Evolutionary conservation across 1,140 invertebrate species (phyloP), one percentile per base, ranked within the genome.

Genomic region (Odontomachus brunneus): DNA sequence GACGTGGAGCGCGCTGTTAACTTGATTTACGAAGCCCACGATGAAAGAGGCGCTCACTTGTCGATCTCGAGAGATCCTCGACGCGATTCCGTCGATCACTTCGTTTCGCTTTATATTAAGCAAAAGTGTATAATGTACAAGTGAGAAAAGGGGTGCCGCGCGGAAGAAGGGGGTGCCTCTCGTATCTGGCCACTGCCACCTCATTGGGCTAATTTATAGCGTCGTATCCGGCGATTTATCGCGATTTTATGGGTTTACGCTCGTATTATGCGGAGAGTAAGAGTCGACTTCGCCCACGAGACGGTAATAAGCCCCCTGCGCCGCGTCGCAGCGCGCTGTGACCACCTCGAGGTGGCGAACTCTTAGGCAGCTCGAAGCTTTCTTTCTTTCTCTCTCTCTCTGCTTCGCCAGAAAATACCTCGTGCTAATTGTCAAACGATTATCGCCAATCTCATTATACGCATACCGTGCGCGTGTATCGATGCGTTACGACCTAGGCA

Each of bases 401-500:
- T 67, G 1, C 53, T 11, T 19, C 53, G 2, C 53, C 22, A 5
- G 33, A 1, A 59, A 81, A 90, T 91, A 91, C 90, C 90, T 89
- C 84, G 88, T 71, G 82, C 90, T 93, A 93, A 93, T 93, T 92
- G 91, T 91, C 91, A 91, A 90, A 89, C 84, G 78, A 84, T 90
- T 92, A 93, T 93, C 91, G 87, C 87, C 84, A 84, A 92, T 91
- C 91, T 93, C 91, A 92, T 92, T 91, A 91, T 91, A 91, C 88
- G 90, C 91, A 92, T 92, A 90, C 88, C 89, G 84, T 87, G 87
- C 85, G 89, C 91, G 91, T 93, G 92, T 92, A 91, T 85, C 81
- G 75, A 62, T 69, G 75, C 78, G 75, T 84, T 72, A 73, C 73
- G 78, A 53, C n/a, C 60, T 72, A 60, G 55, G 53, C 63, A 22